Conservation (phyloP, 2,113 vertebrate genomes). For the Stegastes partitus region DNA sequence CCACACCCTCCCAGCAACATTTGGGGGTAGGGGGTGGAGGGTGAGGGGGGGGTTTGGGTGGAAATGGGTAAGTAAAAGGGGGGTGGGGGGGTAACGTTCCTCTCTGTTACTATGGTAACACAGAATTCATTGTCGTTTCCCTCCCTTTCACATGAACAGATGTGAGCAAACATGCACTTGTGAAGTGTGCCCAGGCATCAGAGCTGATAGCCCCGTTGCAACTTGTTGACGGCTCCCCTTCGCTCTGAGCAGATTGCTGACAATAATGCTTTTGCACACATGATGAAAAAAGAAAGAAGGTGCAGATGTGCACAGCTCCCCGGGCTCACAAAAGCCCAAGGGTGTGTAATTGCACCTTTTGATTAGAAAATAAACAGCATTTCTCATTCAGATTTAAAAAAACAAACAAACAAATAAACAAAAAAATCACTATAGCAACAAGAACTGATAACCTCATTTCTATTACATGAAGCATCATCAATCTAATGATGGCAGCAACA, state of each 20-base stretch:
- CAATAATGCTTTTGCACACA: constrained; percentile 48
- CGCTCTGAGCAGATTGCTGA: constrained; percentile 42
- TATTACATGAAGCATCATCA: no score
- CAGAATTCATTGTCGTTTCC: constrained; percentile 62
- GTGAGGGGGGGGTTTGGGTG: no score
- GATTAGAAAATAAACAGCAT: constrained; percentile 11
- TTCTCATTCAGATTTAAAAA: no score
- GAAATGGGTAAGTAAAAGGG: no score
- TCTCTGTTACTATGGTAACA: constrained; percentile 82
- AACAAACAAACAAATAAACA: no score
- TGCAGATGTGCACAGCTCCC: constrained; percentile 8
- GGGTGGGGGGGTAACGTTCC: constrained; percentile 36
- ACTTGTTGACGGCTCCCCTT: constrained; percentile 45
- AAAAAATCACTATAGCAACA: no score
- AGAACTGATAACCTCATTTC: no score
- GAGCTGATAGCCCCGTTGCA: constrained; percentile 49
- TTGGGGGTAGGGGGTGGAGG: no score
- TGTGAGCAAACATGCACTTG: constrained; percentile 69
- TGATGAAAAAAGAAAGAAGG: constrained; percentile 21
- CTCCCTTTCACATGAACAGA: constrained; percentile 63
- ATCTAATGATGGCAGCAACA: no score
- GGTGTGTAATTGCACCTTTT: constrained; percentile 41
- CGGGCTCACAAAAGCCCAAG: neutral
- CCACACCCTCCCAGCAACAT: constrained; percentile 47
- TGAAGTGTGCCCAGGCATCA: constrained; percentile 52